phyloP scores from a whole-genome alignment of 2,888 invertebrate species.

The Halictus quadricinctus region DNA sequence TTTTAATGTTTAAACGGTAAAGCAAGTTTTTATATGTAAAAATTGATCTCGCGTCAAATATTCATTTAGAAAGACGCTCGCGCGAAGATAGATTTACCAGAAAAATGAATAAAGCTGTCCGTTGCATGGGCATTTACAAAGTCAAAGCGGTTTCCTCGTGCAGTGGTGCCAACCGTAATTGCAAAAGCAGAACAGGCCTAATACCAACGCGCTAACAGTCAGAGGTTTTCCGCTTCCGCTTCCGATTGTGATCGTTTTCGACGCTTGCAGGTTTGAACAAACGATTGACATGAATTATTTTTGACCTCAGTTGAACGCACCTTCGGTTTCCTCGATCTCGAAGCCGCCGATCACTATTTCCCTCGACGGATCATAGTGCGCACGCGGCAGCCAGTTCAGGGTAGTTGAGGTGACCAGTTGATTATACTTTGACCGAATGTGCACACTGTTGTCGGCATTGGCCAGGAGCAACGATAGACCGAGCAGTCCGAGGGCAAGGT shows the following conservation, averaged over 20 bases:
- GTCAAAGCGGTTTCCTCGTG: not conserved
- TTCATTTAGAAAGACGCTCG: too few species aligned
- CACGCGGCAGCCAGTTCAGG: constrained; percentile 88
- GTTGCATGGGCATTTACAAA: not conserved
- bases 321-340: constrained; percentile 70
- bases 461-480: constrained; percentile 54
- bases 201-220: not conserved
- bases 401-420: constrained; percentile 92
- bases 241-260: not conserved
- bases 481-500: constrained; percentile 59
- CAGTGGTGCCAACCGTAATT: not conserved
- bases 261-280: not conserved
- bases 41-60: too few species aligned
- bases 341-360: constrained; percentile 87
- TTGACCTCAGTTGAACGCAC: constrained; percentile 49
- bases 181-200: not conserved
- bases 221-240: not conserved
- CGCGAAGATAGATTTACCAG: too few species aligned
- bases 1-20: too few species aligned
- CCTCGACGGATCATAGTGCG: constrained; percentile 83
- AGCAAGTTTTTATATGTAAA: too few species aligned
- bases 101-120: not conserved
- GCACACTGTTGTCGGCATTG: constrained; percentile 80
- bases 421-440: constrained; percentile 80
- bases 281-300: not conserved